These are phyloP conservation scores for Nesogale talazaci DNA, from an alignment of 2,113 vertebrate species.

Conservation along the genomic window DNA sequence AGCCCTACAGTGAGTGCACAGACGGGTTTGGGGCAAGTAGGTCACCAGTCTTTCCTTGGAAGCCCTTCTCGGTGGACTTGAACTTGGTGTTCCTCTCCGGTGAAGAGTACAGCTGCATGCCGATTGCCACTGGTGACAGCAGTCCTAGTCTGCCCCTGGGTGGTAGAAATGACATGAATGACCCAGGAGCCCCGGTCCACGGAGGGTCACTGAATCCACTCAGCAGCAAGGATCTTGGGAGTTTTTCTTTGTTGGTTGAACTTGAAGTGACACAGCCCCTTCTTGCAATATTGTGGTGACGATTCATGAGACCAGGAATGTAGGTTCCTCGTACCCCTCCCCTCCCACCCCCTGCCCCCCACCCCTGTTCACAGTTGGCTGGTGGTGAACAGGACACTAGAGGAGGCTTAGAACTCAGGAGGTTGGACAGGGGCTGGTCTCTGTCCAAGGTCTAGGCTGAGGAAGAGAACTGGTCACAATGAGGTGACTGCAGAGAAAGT, in stretches of 20 bases:
- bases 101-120: too few species aligned
- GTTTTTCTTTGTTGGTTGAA: background rate
- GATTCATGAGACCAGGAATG: background rate
- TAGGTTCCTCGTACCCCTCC: background rate
- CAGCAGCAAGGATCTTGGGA: background rate
- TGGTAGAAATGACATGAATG: too few species aligned
- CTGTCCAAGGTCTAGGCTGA: background rate
- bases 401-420: background rate
- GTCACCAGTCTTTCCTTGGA: background rate
- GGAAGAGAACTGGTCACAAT: background rate
- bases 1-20: background rate
- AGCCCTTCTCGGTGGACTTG: background rate
- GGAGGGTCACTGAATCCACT: background rate
- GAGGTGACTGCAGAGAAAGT: background rate
- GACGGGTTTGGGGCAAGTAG: background rate
- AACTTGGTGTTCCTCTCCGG: too few species aligned
- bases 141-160: too few species aligned
- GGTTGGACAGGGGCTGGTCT: rapidly evolving
- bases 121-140: too few species aligned
- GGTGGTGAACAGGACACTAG: background rate
- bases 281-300: background rate
- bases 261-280: background rate
- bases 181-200: background rate
- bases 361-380: background rate
- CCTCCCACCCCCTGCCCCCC: background rate